A percentile compares a stretch with the other conserved stretches of the same genome.
phyloP scores from a whole-genome alignment of 1,140 invertebrate genomes.

The Brachionus rotundiformis region DNA sequence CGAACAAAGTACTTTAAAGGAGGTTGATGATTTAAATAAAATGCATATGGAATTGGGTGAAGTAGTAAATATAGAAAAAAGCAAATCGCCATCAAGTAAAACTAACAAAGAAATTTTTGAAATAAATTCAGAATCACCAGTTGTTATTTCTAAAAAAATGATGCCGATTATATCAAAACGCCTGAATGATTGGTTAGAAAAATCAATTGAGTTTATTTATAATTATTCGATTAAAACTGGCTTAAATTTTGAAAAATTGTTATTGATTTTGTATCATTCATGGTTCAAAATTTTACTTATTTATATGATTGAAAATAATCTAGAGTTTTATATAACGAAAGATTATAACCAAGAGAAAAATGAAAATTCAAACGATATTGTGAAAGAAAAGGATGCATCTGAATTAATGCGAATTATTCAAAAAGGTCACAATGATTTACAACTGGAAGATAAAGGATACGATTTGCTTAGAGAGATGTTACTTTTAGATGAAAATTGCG shows the following conservation, averaged over 20 bases:
- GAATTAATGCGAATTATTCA: background rate
- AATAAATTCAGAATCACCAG: background rate
- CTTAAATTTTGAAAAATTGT: background rate
- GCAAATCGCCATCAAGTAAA: background rate
- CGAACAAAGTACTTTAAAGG: background rate
- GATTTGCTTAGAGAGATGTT: conserved; percentile 20
- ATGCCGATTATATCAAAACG: conserved; percentile 28
- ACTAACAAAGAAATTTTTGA: background rate
- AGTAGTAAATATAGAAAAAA: background rate
- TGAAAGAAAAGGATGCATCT: background rate
- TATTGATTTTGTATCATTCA: background rate
- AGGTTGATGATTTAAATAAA: background rate
- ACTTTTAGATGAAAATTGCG: background rate
- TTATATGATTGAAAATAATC: conserved; percentile 43
- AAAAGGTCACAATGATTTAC: background rate
- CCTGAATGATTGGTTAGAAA: conserved; percentile 30
- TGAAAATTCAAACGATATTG: background rate
- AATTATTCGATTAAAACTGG: background rate
- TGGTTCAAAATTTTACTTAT: conserved; percentile 8
- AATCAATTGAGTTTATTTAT: background rate
- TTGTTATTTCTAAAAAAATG: conserved; percentile 38
- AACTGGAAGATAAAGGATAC: background rate
- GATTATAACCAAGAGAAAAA: background rate
- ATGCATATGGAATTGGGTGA: conserved; percentile 23
- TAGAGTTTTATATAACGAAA: conserved; percentile 39